Evolutionary conservation across 1,140 invertebrate genomes (phyloP).

Genomic region (Hypothenemus hampei): DNA sequence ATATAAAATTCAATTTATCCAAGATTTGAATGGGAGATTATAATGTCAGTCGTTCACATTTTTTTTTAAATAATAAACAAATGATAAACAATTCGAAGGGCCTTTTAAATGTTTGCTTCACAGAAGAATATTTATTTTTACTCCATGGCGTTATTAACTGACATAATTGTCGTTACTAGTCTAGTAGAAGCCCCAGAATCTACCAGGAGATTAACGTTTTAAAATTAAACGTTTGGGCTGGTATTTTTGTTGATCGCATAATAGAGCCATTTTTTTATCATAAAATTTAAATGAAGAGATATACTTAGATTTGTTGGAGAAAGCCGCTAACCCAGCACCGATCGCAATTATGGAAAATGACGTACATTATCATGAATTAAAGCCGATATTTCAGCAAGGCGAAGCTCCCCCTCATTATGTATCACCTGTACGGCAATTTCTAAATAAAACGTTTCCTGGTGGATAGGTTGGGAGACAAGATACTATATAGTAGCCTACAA

Average conservation of each 20-base stretch:
- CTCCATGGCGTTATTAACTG: not conserved
- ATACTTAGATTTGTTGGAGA: not conserved
- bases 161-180: too few species aligned
- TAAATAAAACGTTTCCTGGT: not conserved
- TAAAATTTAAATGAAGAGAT: not conserved
- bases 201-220: too few species aligned
- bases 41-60: too few species aligned
- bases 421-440: not conserved
- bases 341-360: not conserved
- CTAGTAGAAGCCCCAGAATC: too few species aligned
- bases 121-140: not conserved
- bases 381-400: not conserved
- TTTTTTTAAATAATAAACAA: not conserved
- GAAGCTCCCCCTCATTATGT: too few species aligned
- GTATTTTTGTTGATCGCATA: too few species aligned
- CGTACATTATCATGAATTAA: not conserved
- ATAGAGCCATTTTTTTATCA: too few species aligned
- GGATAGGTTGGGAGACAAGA: not conserved
- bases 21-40: not conserved
- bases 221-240: too few species aligned
- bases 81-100: not conserved
- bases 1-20: not conserved
- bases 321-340: too few species aligned
- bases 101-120: too few species aligned
- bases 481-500: not conserved